phyloP scores from a whole-genome alignment of 2,113 vertebrate species.

The Siniperca knerii region DNA sequence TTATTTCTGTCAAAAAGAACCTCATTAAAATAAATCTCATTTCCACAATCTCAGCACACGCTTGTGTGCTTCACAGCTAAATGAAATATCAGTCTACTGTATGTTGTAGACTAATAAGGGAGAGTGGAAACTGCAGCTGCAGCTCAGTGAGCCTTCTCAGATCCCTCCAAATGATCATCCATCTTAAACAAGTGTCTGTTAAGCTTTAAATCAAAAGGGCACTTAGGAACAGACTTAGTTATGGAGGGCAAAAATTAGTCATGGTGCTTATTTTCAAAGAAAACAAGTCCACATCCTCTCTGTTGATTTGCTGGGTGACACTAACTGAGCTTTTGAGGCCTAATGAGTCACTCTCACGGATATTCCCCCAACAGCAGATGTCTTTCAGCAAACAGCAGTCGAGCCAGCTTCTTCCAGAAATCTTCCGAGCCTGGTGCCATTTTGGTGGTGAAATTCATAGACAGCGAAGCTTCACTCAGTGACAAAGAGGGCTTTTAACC shows the following conservation, averaged over 20 bases:
- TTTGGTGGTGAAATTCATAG: slow-evolving; percentile 53
- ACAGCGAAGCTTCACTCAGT: slow-evolving; percentile 54
- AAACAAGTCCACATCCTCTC: slow-evolving; percentile 65
- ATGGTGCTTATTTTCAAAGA: slow-evolving; percentile 70
- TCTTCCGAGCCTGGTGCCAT: slow-evolving; percentile 60
- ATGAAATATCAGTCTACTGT: slow-evolving; percentile 35
- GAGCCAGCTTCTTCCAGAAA: slow-evolving; percentile 51
- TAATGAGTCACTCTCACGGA: slow-evolving; percentile 65
- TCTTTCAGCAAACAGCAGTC: slow-evolving; percentile 64
- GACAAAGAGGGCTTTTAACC: slow-evolving; percentile 77
- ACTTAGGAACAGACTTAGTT: slow-evolving; percentile 34
- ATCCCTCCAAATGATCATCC: slow-evolving; percentile 50
- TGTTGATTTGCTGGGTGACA: slow-evolving; percentile 68
- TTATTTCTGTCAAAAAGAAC: slow-evolving; percentile 21
- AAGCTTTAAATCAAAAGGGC: slow-evolving; percentile 62
- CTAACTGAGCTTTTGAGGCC: slow-evolving; percentile 45
- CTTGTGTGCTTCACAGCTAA: slow-evolving; percentile 29
- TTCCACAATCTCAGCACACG: slow-evolving; percentile 29
- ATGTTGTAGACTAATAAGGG: slow-evolving; percentile 34
- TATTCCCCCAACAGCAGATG: slow-evolving; percentile 59
- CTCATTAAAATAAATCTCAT: slow-evolving; percentile 50
- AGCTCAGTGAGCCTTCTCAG: slow-evolving; percentile 52
- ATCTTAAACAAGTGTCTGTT: slow-evolving; percentile 67
- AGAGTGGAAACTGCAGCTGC: slow-evolving; percentile 60
- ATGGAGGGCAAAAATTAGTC: slow-evolving; percentile 54